These are phyloP conservation scores for Eulithis testata DNA, from an alignment of 2,888 invertebrate species.

Conservation along the genomic window DNA sequence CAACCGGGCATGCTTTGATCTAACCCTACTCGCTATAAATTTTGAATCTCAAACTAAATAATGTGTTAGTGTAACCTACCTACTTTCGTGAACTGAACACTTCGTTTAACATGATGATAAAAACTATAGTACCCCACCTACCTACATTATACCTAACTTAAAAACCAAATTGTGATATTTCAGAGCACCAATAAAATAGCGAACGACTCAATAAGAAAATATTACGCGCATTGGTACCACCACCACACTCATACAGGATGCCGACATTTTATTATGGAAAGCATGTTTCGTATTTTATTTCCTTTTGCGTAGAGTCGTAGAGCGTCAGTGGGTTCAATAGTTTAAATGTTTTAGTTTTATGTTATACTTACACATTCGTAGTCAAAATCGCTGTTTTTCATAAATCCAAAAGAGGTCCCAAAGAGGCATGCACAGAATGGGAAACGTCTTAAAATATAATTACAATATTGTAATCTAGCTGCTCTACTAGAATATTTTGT, in stretches of 20 bases:
- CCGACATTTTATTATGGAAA: constrained; percentile 25
- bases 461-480: no score
- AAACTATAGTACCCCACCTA: neutral
- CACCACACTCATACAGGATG: constrained; percentile 22
- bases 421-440: no score
- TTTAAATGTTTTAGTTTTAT: constrained; percentile 16
- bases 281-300: constrained; percentile 30
- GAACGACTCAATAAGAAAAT: constrained; percentile 1
- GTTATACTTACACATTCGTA: no score
- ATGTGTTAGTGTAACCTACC: neutral
- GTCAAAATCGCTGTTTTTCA: no score
- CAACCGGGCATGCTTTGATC: constrained; percentile 59
- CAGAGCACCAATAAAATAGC: neutral
- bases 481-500: no score
- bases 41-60: constrained; percentile 10
- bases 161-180: neutral
- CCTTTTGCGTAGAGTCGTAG: constrained; percentile 19
- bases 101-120: neutral
- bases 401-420: no score
- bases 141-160: neutral
- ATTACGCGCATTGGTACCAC: neutral
- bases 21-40: constrained; percentile 32
- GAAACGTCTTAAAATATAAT: no score
- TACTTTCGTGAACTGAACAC: neutral
- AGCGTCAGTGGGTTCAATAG: constrained; percentile 18